Evolutionary conservation across 1,140 invertebrate species (phyloP), one percentile per base, ranked within the genome.

Genomic region (Drosophila setifemur): DNA sequence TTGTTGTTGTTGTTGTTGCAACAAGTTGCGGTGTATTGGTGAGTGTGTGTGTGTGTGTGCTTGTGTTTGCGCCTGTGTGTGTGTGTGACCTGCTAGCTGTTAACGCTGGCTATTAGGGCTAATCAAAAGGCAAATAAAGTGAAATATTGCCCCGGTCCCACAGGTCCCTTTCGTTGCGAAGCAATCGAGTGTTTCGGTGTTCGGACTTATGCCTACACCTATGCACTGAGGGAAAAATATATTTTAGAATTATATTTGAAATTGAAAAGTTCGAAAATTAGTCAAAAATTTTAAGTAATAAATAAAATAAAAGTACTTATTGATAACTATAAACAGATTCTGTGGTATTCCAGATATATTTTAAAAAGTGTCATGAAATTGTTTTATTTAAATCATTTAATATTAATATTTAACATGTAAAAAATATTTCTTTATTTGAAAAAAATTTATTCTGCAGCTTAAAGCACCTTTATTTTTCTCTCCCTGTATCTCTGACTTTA

Each of bases 71-170:
- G 25, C 14, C 29, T 47, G 33, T 45, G 29, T 11, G 23, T 37
- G 37, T 48, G 26, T 21, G 29, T 44, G 57, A 61, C 57, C 57
- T 61, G 53, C 37, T 61, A 29, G 58, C 16, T 70, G 58, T 67
- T 72, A 60, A 49, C 60, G 39, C 63, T 45, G 60, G 81, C 81
- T 76, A 86, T 85, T 85, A 86, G 67, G 77, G 75, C 81, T 81
- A 86, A 85, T 85, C 81, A 85, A 85, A 85, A 76, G 67, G 71
- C 75, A 79, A 85, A 86, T 85, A 85, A 85, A 85, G 67, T 75
- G 55, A 73, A 73, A 72, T 77, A 77, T 73, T 72, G 67, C 42
- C 31, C 31, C 64, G 54, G 35, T 4, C 37, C 37, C 42, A 26
- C 31, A 55, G 54, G 35, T 4, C 37, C 37, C 53, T 37, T 37